Conservation (phyloP, 2,113 vertebrate species). For the Collichthys lucidus region DNA sequence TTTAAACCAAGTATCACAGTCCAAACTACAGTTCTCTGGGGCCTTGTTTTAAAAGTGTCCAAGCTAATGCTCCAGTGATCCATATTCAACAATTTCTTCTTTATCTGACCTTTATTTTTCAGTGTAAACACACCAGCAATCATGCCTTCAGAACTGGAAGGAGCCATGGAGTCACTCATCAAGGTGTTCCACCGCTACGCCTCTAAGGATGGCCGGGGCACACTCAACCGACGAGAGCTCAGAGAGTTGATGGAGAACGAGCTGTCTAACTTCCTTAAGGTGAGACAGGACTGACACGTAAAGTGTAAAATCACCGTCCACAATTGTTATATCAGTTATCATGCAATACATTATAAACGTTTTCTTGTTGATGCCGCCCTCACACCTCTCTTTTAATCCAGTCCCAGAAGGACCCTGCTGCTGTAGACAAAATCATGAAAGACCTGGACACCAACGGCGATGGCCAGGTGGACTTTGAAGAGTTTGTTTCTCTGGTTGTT, state of each 20-base stretch:
- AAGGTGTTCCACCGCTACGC: conserved; percentile 90
- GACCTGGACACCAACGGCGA: conserved; percentile 92
- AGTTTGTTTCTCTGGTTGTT: conserved; percentile 94
- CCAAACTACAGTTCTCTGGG: neutral
- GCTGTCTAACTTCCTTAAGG: conserved; percentile 87
- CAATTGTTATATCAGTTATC: neutral
- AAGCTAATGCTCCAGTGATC: no score
- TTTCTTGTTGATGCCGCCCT: neutral
- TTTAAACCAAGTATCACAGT: neutral
- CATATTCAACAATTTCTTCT: neutral
- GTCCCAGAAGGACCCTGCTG: conserved; percentile 89
- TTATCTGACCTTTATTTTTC: conserved; percentile 22
- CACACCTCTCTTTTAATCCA: conserved; percentile 54
- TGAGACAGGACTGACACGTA: conserved; percentile 51
- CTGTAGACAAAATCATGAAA: conserved; percentile 93
- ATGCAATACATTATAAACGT: neutral
- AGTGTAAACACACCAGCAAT: conserved; percentile 47
- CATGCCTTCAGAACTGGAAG: conserved; percentile 92
- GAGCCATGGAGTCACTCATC: conserved; percentile 90
- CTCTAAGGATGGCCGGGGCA: conserved; percentile 75
- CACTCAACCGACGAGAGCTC: conserved; percentile 86
- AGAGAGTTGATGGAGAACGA: conserved; percentile 86
- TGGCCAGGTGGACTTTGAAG: conserved; percentile 92
- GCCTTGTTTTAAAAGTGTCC: neutral
- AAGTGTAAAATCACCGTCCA: neutral